Evolutionary conservation across 2,113 vertebrate species (phyloP).

Genomic region (Lethenteron reissneri): DNA sequence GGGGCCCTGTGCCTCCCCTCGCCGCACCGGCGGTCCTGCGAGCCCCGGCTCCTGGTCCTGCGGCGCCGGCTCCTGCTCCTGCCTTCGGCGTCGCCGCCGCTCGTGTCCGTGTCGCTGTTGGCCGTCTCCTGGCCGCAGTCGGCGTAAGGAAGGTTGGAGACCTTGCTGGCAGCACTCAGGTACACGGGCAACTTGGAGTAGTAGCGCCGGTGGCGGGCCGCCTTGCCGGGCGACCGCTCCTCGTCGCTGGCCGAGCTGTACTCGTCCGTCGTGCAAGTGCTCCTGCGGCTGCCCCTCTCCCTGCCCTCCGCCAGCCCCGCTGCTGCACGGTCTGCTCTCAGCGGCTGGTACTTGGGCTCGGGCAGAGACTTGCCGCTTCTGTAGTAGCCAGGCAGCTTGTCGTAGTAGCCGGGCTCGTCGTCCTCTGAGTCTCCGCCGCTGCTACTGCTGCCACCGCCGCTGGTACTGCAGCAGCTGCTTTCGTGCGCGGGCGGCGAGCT

Average conservation of each 20-base stretch:
- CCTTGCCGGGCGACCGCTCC: not conserved
- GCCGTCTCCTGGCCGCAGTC: not conserved
- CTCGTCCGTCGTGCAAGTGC: not conserved
- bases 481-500: no score
- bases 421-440: not conserved
- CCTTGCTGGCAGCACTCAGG: not conserved
- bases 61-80: not conserved
- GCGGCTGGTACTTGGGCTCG: not conserved
- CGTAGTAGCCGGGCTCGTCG: not conserved
- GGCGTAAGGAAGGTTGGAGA: not conserved
- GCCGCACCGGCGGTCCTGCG: not conserved
- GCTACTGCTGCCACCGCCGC: not conserved
- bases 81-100: not conserved
- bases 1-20: not conserved
- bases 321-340: not conserved
- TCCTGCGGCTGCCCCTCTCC: not conserved
- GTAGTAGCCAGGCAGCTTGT: slow-evolving; percentile 3
- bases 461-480: no score
- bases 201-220: not conserved
- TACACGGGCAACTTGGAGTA: slow-evolving; percentile 2
- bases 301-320: not conserved
- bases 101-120: not conserved
- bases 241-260: not conserved
- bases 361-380: slow-evolving; percentile 1
- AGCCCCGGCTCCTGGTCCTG: not conserved